A percentile compares a stretch with the other conserved stretches of the same genome.
phyloP scores from a whole-genome alignment of 2,797 vertebrate genomes.

The Cheirogaleus major region DNA sequence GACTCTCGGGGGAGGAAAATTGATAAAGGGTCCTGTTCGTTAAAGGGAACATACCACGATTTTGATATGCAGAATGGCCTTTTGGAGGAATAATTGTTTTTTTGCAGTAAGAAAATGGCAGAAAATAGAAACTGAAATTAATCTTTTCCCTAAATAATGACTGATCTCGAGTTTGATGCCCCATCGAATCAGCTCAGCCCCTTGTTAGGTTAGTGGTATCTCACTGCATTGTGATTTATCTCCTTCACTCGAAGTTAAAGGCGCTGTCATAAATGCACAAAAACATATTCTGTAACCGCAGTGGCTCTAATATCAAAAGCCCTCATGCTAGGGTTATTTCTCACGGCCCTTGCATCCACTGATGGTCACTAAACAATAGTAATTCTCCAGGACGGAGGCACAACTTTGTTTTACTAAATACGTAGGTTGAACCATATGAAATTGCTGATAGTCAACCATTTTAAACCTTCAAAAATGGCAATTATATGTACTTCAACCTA shows the following conservation, averaged over 20 bases:
- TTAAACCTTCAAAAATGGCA: not conserved
- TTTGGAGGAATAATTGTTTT: constrained; percentile 67
- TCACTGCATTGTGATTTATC: not conserved
- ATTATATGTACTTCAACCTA: not conserved
- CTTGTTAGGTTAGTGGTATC: not conserved
- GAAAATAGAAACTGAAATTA: constrained; percentile 55
- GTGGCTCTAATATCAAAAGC: constrained; percentile 10
- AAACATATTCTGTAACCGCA: not conserved
- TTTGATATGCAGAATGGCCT: constrained; percentile 50
- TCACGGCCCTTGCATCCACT: not conserved
- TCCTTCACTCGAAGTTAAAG: constrained; percentile 19
- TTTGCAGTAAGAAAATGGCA: constrained; percentile 54
- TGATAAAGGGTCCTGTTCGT: not conserved
- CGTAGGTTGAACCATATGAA: constrained; percentile 15
- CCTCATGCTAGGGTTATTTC: constrained; percentile 3
- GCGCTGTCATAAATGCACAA: not conserved
- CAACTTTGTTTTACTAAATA: not conserved
- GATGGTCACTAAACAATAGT: not conserved
- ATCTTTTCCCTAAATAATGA: constrained; percentile 50
- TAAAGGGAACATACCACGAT: not conserved
- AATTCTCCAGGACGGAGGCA: not conserved
- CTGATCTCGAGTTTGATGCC: constrained; percentile 63
- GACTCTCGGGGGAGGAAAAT: not conserved
- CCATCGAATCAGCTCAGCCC: constrained; percentile 36
- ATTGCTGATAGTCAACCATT: constrained; percentile 33